Conservation (phyloP, 2,888 invertebrate genomes). For the Rhyacophila evoluta region DNA sequence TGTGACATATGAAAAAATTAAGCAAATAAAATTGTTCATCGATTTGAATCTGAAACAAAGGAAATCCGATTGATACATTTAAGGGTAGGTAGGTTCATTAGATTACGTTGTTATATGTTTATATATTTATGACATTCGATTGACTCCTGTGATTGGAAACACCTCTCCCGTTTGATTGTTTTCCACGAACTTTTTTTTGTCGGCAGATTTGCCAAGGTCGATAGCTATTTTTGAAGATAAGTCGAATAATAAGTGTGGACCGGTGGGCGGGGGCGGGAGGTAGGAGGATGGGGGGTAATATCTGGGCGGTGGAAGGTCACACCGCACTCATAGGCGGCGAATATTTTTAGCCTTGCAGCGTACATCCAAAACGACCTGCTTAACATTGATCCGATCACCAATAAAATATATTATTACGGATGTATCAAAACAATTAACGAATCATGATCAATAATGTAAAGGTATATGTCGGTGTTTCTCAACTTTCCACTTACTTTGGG, state of each 20-base stretch:
- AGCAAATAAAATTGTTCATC: too few relatives aligned
- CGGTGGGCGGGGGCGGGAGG: constrained; percentile 5
- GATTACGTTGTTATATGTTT: too few relatives aligned
- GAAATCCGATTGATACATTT: too few relatives aligned
- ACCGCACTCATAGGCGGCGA: constrained; percentile 38
- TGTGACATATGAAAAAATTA: too few relatives aligned
- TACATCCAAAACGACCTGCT: constrained; percentile 35
- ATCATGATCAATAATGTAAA: too few relatives aligned
- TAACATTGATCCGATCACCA: constrained; percentile 34
- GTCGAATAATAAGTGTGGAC: constrained; percentile 32
- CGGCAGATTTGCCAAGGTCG: constrained; percentile 36
- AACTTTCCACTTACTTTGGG: too few relatives aligned
- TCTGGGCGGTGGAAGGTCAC: constrained; percentile 48
- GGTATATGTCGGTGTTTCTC: too few relatives aligned
- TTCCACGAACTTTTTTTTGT: constrained; percentile 32
- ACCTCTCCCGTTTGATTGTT: constrained; percentile 8
- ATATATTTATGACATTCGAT: too few relatives aligned
- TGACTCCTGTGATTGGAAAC: not conserved
- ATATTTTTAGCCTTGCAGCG: constrained; percentile 46
- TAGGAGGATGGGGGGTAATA: constrained; percentile 28
- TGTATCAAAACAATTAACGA: too few relatives aligned
- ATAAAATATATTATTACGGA: not conserved
- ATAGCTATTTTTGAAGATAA: constrained; percentile 45
- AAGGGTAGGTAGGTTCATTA: too few relatives aligned
- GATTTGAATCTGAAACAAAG: too few relatives aligned